Base-by-base conservation (phyloP, 2,888 invertebrate genomes). In the Thereva unica region DNA sequence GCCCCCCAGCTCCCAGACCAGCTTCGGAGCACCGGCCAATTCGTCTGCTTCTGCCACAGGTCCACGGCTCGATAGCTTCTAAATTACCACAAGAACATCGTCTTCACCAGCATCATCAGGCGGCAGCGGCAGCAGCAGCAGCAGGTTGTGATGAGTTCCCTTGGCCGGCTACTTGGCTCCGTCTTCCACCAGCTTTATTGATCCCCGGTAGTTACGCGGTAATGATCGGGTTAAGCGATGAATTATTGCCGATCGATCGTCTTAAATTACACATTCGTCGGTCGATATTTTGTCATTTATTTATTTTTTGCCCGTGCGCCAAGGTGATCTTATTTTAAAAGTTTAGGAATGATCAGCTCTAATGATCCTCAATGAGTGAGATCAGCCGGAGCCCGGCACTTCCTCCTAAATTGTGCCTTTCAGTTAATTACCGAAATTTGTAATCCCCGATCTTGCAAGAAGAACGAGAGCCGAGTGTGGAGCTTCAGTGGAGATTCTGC, bases 171-270 rank as follows among this genome's bases (percentile, higher is more conserved):
- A 2, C 52, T 35, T 52, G 34, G 23, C 55, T 55, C 23, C 55
- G 49, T 40, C 12, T 59, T 49, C 23, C 23, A 23, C 23, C 23
- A 23, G 23, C 23, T 23, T 59, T 59, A 59, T 59, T 59, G 59
- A 59, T 59, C 59, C 34, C 49, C 10, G 23, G 47, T 37, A 59
- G 59, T 59, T 59, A 59, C 47, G 59, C 37, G 47, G 59, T 59
- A 59, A 59, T 59, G 59, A 59, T 59, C 59, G n/a, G 59, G 59
- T 59, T 59, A 59, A 59, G 49, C 59, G 59, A 45, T 59, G 59
- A 59, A 59, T 59, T 59, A 59, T 59, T 59, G 38, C 59, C 59
- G 59, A 59, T 59, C 59, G 59, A 59, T 59, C 59, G 59, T 45
- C 47, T 59, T 59, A 59, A 59, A 59, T 59, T 59, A 59, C 59